Evolutionary conservation across 1,140 invertebrate species (phyloP), one percentile per base, ranked within the genome.

Genomic region (Drosophila kepulauana): DNA sequence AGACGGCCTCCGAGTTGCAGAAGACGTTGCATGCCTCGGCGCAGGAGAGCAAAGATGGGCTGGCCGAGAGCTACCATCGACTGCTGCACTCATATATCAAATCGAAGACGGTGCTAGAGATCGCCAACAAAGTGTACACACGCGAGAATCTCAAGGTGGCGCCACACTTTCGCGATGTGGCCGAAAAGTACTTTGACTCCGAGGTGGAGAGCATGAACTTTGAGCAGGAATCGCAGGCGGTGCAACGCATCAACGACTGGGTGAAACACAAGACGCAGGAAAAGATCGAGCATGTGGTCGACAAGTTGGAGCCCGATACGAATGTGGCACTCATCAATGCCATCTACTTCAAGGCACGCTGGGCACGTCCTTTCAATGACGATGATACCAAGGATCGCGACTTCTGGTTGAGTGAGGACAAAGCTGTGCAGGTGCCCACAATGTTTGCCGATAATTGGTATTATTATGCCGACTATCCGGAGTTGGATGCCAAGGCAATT

Each of bases 311-410:
- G 46, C 59, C 69, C 7, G 74, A 92, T 43, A 94, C 94, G 78
- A 92, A 71, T 48, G 89, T 95, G 80, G 94, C 95, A 68, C 93
- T 95, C 54, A 94, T 94, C 57, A 97, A 96, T 91, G 95, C 95
- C n/a, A 93, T 96, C 43, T 95, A 95, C 91, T 96, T 96, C 91
- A 95, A 96, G 93, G 96, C 95, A n/a, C 92, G 93, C 33, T 97
- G 96, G 96, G 82, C 93, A 45, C 79, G 92, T 33, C 93, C 94
- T 72, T 97, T 97, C 79, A 80, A 94, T 68, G 79, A 91, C 30
- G 73, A 91, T 4, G 56, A 80, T 1, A 96, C 96, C 0, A 75
- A 75, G 8, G 82, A 92, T 5, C 91, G 92, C 56, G 78, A 93
- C 41, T 97, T 96, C 82, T 92, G 94, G 70, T 69, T 94, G 1